Evolutionary conservation across 2,797 vertebrate genomes (phyloP).

Genomic region (Ficedula albicollis): DNA sequence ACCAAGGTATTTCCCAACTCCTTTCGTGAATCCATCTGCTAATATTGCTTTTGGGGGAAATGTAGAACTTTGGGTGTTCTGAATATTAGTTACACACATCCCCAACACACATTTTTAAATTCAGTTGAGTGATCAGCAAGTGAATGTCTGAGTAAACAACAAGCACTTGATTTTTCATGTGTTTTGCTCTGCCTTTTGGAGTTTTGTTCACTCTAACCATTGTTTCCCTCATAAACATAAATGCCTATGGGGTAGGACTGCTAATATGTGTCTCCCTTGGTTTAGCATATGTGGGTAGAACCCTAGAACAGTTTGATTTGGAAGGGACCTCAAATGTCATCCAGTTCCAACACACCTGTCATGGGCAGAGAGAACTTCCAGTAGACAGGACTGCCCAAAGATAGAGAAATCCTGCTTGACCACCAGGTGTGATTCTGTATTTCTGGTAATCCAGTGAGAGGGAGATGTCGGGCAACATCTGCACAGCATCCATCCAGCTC

Average conservation of each 20-base stretch:
- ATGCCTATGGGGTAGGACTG: neutral
- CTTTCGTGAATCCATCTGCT: neutral
- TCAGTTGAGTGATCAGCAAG: neutral
- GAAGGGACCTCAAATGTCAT: neutral
- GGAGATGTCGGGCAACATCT: neutral
- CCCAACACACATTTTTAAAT: neutral
- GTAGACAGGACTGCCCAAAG: neutral
- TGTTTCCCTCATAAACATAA: neutral
- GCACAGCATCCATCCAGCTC: neutral
- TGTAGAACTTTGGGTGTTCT: neutral
- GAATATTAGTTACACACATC: neutral
- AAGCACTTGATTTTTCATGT: neutral
- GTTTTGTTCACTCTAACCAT: neutral
- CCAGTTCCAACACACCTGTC: neutral
- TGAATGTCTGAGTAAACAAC: neutral
- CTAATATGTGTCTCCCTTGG: neutral
- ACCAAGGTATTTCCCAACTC: neutral
- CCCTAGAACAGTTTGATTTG: neutral
- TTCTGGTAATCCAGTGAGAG: neutral
- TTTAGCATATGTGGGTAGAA: neutral
- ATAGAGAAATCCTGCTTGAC: neutral
- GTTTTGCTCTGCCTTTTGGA: neutral
- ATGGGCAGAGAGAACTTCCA: neutral
- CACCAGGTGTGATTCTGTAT: neutral
- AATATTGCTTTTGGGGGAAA: neutral